phyloP scores from a whole-genome alignment of 2,797 vertebrate species.

The Sebastes taczanowskii region DNA sequence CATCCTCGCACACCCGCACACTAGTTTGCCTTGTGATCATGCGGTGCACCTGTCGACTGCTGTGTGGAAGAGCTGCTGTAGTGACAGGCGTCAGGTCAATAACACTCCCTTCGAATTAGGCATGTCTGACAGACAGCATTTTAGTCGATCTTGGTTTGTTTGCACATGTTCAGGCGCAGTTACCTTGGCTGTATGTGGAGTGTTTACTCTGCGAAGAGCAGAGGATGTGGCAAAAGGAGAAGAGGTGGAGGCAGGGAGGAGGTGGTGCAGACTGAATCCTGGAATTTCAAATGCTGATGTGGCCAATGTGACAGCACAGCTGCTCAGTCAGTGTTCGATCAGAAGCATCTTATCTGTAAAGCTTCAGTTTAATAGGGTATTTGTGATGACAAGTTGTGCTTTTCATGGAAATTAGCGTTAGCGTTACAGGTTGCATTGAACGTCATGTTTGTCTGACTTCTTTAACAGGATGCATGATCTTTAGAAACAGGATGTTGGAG shows the following conservation, averaged over 20 bases:
- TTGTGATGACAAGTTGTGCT: not conserved
- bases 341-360: not conserved
- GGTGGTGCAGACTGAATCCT: not conserved
- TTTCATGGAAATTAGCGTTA: not conserved
- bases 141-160: conserved; percentile 41
- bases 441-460: not conserved
- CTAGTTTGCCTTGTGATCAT: not conserved
- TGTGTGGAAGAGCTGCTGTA: not conserved
- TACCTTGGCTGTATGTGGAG: conserved; percentile 43
- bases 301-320: not conserved
- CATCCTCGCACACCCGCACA: not conserved
- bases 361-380: no score
- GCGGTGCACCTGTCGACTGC: not conserved
- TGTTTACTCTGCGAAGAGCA: conserved; percentile 53
- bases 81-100: conserved; percentile 39
- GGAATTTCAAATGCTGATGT: conserved; percentile 32
- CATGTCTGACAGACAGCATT: conserved; percentile 40
- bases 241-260: not conserved
- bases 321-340: not conserved
- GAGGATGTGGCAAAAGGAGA: conserved; percentile 13
- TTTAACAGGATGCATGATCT: not conserved
- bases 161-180: conserved; percentile 24
- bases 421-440: not conserved
- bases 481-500: not conserved
- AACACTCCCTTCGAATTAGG: conserved; percentile 26